Base-by-base conservation (phyloP, 2,888 invertebrate species). In the Chymomyza amoena region DNA sequence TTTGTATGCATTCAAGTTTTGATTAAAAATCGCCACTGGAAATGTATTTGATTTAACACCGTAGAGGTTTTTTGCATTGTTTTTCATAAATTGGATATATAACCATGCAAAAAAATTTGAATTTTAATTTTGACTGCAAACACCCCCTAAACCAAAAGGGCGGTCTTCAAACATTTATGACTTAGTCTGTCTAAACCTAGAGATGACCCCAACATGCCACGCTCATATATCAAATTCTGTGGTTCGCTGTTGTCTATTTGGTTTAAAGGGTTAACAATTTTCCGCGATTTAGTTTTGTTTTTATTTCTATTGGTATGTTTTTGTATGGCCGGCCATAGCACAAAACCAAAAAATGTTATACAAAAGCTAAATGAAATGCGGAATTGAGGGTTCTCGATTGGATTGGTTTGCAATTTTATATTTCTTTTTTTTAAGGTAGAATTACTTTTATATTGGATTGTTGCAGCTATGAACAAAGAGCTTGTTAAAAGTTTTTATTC, bases 31-130 rank as follows among this genome's bases (percentile, higher is more conserved):
- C 78, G 71, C 79, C 67, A 74, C 73, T 65, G 62, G 65, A 72
- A 75, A 79, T 80, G 68, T 85, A 78, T 84, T 87, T 80, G 73
- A 83, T 83, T 83, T 80, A 77, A 85, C 3, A 25, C 4, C 25
- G 78, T 73, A 0, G 28, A 25, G 18, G 10, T 16, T 50, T 63
- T 52, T 52, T 13, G 28, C 7, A 25, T 25, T 32, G 45, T 7
- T n/a, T 64, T 56, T 54, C 67, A 25, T 25, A 25, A 4, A 25
- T 4, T 56, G 50, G 52, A 63, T 65, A 61, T 74, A 63, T 7
- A 79, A 68, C 68, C 81, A 20, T 72, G 68, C 73, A 73, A 75
- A 73, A 72, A 76, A 74, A 76, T 87, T 86, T 79, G 81, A 79
- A 84, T 86, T 83, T 85, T 78, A 81, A 77, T 83, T 83, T 85